These are phyloP conservation scores for Lordiphosa clarofinis DNA, from an alignment of 1,140 invertebrate genomes.

Conservation along the genomic window DNA sequence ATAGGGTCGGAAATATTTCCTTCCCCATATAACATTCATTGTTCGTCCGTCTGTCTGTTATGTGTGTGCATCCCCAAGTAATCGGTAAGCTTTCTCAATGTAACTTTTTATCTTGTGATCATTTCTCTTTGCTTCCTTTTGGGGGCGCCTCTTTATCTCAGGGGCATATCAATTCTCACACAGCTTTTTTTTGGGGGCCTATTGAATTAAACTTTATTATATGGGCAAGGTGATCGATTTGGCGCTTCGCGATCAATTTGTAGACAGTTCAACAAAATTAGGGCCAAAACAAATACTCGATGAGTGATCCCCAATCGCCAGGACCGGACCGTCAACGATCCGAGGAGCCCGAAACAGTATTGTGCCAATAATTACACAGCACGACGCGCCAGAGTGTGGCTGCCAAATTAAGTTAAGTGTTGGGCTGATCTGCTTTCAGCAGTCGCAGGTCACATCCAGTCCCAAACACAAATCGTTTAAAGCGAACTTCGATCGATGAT, in stretches of 20 bases:
- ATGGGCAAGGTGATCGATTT: conserved; percentile 77
- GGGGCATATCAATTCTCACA: conserved; percentile 58
- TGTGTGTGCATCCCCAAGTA: neutral
- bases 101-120: neutral
- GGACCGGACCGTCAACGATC: conserved; percentile 4
- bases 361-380: conserved; percentile 70
- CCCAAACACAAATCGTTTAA: conserved; percentile 69
- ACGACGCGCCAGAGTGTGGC: conserved; percentile 58
- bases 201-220: conserved; percentile 61
- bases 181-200: conserved; percentile 40
- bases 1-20: too few relatives aligned
- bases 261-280: conserved; percentile 71
- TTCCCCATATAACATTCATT: too few relatives aligned
- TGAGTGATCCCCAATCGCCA: conserved; percentile 26
- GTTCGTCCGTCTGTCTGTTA: too few relatives aligned
- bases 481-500: conserved; percentile 63
- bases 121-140: conserved; percentile 16
- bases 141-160: conserved; percentile 32
- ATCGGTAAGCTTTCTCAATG: neutral
- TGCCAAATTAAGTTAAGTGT: conserved; percentile 79
- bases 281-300: conserved; percentile 63
- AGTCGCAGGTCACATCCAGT: conserved; percentile 36
- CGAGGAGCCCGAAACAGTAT: conserved; percentile 31
- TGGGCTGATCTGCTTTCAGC: conserved; percentile 68
- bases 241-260: conserved; percentile 79